Conservation (phyloP, 2,888 invertebrate genomes). For the Drosophila borborema region DNA sequence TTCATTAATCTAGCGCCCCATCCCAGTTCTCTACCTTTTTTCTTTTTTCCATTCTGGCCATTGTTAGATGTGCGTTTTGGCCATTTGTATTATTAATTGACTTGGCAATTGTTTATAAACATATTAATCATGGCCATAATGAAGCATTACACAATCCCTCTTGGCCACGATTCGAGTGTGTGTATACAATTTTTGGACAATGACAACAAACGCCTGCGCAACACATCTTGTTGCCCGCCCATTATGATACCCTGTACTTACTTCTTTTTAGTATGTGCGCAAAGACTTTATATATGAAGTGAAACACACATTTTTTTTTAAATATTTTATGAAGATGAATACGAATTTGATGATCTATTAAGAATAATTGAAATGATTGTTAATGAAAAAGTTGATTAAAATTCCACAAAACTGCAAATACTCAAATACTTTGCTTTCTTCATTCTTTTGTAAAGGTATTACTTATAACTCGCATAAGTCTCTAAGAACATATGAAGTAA, state of each 20-base stretch:
- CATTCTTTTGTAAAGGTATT: too few relatives aligned
- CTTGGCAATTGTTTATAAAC: constrained; percentile 77
- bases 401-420: too few relatives aligned
- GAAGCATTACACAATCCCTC: constrained; percentile 73
- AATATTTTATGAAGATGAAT: too few relatives aligned
- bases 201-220: constrained; percentile 20
- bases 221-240: constrained; percentile 19
- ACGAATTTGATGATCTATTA: too few relatives aligned
- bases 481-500: too few relatives aligned
- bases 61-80: constrained; percentile 17
- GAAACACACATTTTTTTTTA: too few relatives aligned
- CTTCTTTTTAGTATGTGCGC: too few relatives aligned
- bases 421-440: too few relatives aligned
- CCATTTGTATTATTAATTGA: constrained; percentile 70
- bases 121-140: constrained; percentile 77
- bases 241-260: constrained; percentile 5
- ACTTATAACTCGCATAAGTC: too few relatives aligned
- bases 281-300: too few relatives aligned
- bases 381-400: too few relatives aligned
- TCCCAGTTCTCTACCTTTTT: background rate
- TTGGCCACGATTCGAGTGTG: constrained; percentile 34
- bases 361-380: too few relatives aligned
- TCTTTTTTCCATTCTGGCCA: background rate
- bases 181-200: constrained; percentile 31
- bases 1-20: constrained; percentile 60